Evolutionary conservation across 2,113 vertebrate species (phyloP), one percentile per base, ranked within the genome.

Genomic region (Thinocorus orbignyianus): DNA sequence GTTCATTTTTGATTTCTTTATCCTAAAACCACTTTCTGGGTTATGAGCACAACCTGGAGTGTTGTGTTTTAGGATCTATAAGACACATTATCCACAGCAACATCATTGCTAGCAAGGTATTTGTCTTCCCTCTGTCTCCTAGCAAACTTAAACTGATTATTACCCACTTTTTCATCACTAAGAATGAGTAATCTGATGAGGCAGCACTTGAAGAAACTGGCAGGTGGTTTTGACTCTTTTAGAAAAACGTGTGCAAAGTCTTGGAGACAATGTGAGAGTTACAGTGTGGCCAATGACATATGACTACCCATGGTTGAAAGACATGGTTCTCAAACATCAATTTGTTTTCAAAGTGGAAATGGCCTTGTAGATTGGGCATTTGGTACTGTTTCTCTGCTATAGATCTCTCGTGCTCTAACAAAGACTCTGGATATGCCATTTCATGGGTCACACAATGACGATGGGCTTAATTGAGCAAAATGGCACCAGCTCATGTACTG

Each of bases 1-100:
- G 1, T 81, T 79, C 44, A 48, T 64, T 83, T 81, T 60, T 76
- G 0, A 69, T 58, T 89, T 62, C 10, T 71, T 91, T 91, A 83
- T 68, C 66, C 61, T 91, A 80, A 94, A 96, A 80, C 20, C 28
- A 37, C 39, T 80, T 82, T 79, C 66, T 42, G 71, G n/a, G 8
- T 76, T 91, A 24, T 37, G 11, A 85, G 24, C 41, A 61, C 26
- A 92, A 62, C 14, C 11, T 76, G 19, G 28, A 57, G 3, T 62
- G 57, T 77, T 82, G 44, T 42, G 24, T 25, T 46, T 74, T 30
- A 22, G 12, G 8, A 39, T 81, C 37, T 37, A 52, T 25, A 88
- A 26, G 44, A 64, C 17, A 49, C 6, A 4, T 65, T 77, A 46
- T 44, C 24, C 15, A 17, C 17, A 79, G 44, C 4, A 78, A 51